These are phyloP conservation scores for Megalopta genalis DNA, from an alignment of 1,140 invertebrate genomes.

Conservation along the genomic window DNA sequence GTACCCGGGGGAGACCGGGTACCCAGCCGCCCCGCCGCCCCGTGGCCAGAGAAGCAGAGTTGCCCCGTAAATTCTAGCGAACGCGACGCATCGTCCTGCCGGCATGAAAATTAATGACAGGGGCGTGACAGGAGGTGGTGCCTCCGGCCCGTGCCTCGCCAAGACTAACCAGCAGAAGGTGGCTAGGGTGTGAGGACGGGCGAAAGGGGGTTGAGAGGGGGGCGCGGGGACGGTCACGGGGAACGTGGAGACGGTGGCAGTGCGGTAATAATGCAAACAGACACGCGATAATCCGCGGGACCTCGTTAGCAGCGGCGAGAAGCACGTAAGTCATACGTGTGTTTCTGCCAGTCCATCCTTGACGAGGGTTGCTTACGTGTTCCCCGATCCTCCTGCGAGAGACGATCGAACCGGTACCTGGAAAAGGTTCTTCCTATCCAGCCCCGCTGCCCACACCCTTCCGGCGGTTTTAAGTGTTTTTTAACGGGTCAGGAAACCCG, in stretches of 20 bases:
- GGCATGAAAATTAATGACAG: constrained; percentile 75
- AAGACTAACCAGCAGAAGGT: constrained; percentile 14
- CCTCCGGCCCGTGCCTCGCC: constrained; percentile 26
- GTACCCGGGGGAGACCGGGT: constrained; percentile 18
- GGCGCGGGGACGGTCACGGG: not conserved
- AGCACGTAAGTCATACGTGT: constrained; percentile 56
- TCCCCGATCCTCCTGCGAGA: constrained; percentile 2
- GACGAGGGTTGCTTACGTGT: constrained; percentile 57
- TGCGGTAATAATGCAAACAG: constrained; percentile 71
- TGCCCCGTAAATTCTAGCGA: constrained; percentile 70
- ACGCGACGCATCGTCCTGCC: constrained; percentile 66
- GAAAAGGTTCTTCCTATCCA: not conserved
- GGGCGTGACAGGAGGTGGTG: constrained; percentile 61
- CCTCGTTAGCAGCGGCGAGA: constrained; percentile 48
- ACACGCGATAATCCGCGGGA: constrained; percentile 72
- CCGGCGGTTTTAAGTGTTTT: constrained; percentile 9
- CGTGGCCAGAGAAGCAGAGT: constrained; percentile 41
- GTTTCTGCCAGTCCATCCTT: constrained; percentile 46
- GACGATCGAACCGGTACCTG: not conserved
- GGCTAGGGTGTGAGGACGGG: too few species aligned
- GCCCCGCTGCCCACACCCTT: too few species aligned
- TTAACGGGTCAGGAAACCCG: constrained; percentile 10
- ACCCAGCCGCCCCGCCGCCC: constrained; percentile 9
- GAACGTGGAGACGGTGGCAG: constrained; percentile 18
- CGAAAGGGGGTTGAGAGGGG: too few species aligned